Conservation (phyloP, 2,888 invertebrate genomes). For the Ophion ellenae region DNA sequence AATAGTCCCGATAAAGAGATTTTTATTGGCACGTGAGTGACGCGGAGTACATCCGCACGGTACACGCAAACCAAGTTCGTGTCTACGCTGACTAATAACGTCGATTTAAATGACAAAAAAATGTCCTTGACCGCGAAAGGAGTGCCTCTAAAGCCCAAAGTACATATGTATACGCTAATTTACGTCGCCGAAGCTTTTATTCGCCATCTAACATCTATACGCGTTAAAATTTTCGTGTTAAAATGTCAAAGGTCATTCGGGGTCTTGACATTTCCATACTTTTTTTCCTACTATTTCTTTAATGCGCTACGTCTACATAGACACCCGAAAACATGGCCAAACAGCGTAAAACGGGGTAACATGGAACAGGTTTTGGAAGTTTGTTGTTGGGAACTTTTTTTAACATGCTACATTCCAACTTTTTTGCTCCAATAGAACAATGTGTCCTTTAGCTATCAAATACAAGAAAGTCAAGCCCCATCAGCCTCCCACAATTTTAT, state of each 20-base stretch:
- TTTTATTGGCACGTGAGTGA: conserved; percentile 9
- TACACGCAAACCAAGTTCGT: neutral
- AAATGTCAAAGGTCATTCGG: conserved; percentile 41
- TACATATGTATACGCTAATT: neutral
- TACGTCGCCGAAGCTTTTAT: neutral
- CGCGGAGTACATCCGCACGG: neutral
- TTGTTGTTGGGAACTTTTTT: no score
- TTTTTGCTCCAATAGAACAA: no score
- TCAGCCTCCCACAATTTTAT: no score
- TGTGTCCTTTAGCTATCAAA: no score
- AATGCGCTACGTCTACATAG: neutral
- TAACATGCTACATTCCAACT: no score
- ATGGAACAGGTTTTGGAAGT: no score
- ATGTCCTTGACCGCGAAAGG: conserved; percentile 50
- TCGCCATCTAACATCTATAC: conserved; percentile 1
- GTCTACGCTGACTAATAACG: conserved; percentile 28
- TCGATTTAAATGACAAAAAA: conserved; percentile 9
- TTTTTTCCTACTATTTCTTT: conserved; percentile 1
- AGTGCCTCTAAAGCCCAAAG: conserved; percentile 14
- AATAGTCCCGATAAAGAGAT: conserved; percentile 14
- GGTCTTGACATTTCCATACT: neutral
- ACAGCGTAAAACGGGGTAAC: no score
- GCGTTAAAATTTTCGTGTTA: neutral
- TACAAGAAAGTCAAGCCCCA: no score
- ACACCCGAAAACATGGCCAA: no score